Evolutionary conservation across 2,888 invertebrate species (phyloP), one percentile per base, ranked within the genome.

Genomic region (Pyrochroa serraticornis): DNA sequence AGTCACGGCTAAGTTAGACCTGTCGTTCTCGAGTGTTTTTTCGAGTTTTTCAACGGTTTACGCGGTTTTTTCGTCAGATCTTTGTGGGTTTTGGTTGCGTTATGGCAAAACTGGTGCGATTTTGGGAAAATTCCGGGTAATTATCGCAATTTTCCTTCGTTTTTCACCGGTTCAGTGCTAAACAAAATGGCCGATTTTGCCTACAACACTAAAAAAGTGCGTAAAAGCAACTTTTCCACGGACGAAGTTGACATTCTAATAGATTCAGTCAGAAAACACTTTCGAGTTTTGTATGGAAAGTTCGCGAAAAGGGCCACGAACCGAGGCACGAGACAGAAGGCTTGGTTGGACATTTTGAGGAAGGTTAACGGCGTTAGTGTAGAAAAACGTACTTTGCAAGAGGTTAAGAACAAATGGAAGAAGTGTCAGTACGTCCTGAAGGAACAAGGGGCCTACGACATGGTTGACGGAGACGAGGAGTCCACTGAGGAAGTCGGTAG

Each of bases 331-430:
- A 62, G 72, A 22, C 67, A 71, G 39, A 68, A 61, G 43, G 74
- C 71, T 30, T 75, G 75, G 75, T 39, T 67, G 38, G 71, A 71
- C 35, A 69, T 75, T 32, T 60, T 71, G 48, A 65, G 65, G 44
- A 66, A 65, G 52, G 74, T 75, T 12, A 75, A 75, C 60, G 63
- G 60, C 35, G 74, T 75, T 45, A 67, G 72, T 22, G 22, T 61
- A 35, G 74, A 73, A 58, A 63, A 67, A 42, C 67, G 75, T 8
- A 75, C 75, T 12, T 57, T 75, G 33, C 66, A 70, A 42, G 74
- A 75, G 61, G 71, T 75, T 9, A 75, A 75, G 62, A 75, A 73
- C 56, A 75, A 74, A 55, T 75, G 75, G 75, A 75, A 75, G 56
- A 74, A 75, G 60, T 72, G 72, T 60, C 70, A 72, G 37, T 71